Evolutionary conservation across 2,888 invertebrate species (phyloP).

Genomic region (Andrena marginata): DNA sequence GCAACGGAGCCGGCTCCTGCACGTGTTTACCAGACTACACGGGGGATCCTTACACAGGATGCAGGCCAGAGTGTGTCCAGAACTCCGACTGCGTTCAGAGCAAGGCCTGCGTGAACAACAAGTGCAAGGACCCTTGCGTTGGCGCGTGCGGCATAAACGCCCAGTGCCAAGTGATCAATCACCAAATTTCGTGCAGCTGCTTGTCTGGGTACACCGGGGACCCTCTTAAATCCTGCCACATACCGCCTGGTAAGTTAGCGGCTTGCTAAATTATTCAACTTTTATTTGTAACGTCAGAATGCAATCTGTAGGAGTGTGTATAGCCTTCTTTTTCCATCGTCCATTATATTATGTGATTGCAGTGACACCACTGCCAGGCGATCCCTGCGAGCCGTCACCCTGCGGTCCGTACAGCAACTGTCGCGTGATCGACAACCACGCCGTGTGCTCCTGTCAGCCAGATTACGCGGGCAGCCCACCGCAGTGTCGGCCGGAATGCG

Average conservation of each 20-base stretch:
- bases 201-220: conserved; percentile 91
- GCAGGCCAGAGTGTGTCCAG: conserved; percentile 95
- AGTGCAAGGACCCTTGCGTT: conserved; percentile 93
- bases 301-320: neutral
- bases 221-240: conserved; percentile 91
- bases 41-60: conserved; percentile 94
- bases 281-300: no score
- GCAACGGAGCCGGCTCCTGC: conserved; percentile 93
- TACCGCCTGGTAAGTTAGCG: conserved; percentile 83
- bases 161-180: conserved; percentile 93
- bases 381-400: conserved; percentile 90
- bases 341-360: neutral
- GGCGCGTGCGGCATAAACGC: conserved; percentile 94
- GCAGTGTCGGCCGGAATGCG: conserved; percentile 92
- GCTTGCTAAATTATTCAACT: neutral
- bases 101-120: conserved; percentile 93
- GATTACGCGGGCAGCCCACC: conserved; percentile 93
- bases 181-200: conserved; percentile 93
- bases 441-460: conserved; percentile 92
- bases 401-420: conserved; percentile 94
- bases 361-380: conserved; percentile 74
- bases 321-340: neutral
- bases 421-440: conserved; percentile 90
- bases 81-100: conserved; percentile 93
- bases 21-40: conserved; percentile 93